A percentile compares a stretch with the other conserved stretches of the same genome.
Conservation (phyloP, 2,888 invertebrate species). For the Tinea trinotella region DNA sequence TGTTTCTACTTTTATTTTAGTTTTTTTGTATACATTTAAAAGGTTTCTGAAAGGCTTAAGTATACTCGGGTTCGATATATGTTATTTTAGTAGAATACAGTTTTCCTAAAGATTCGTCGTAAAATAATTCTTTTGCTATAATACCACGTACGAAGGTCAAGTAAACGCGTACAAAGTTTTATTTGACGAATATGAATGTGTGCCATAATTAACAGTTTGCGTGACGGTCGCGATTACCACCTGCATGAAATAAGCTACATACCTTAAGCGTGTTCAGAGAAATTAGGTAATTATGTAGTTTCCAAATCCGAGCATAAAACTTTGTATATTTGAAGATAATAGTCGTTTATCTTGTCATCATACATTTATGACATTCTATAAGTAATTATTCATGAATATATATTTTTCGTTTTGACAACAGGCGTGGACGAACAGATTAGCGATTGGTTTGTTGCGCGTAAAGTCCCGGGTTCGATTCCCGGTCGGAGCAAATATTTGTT, state of each 20-base stretch:
- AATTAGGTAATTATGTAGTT: constrained; percentile 48
- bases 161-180: constrained; percentile 7
- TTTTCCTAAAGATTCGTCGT: not conserved
- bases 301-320: constrained; percentile 1
- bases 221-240: constrained; percentile 54
- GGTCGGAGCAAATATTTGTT: too few relatives aligned
- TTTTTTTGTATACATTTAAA: too few relatives aligned
- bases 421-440: too few relatives aligned
- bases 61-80: too few relatives aligned
- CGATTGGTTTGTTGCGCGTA: too few relatives aligned
- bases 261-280: constrained; percentile 36
- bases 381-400: not conserved
- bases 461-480: too few relatives aligned
- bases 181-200: constrained; percentile 16
- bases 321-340: constrained; percentile 10
- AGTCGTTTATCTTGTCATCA: constrained; percentile 17
- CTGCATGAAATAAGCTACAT: constrained; percentile 25
- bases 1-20: too few relatives aligned
- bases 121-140: not conserved
- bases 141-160: constrained; percentile 14
- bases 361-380: constrained; percentile 6
- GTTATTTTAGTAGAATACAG: too few relatives aligned
- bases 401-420: too few relatives aligned
- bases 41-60: too few relatives aligned
- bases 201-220: constrained; percentile 53